Base-by-base conservation (phyloP, 23 tunicate genomes). In the Clavelina lepadiformis region DNA sequence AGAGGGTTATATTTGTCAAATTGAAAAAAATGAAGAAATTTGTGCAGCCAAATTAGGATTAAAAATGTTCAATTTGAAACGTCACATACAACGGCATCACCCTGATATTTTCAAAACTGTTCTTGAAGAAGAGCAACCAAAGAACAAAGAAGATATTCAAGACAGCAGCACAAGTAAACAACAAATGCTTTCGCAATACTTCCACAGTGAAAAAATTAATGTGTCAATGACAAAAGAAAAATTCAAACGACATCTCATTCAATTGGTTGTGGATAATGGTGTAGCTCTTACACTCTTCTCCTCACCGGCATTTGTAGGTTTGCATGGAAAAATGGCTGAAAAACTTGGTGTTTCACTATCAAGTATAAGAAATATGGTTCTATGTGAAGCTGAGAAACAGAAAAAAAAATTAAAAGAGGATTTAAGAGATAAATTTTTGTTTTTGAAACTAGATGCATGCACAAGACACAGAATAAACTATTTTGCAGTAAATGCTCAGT, bases 401-500 rank as follows among this genome's bases (percentile, higher is more conserved):
- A 64, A 64, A 27, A 64, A 64, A 23, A 28, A n/a, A n/a, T n/a
- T n/a, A n/a, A n/a, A n/a, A n/a, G n/a, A n/a, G n/a, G n/a, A n/a
- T n/a, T n/a, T n/a, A n/a, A n/a, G n/a, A n/a, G n/a, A n/a, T n/a
- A n/a, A n/a, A n/a, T n/a, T n/a, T n/a, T n/a, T n/a, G n/a, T n/a
- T n/a, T n/a, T n/a, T n/a, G n/a, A n/a, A n/a, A n/a, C n/a, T n/a
- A n/a, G n/a, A n/a, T n/a, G n/a, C 7, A 64, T 36, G 36, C 54
- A 36, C 25, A 37, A 64, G 70, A 56, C 70, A 37, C 70, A 64
- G 22, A 64, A 38, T 37, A 37, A 37, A 38, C 70, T 64, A 37
- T 38, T 64, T 64, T 37, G 54, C 52, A 38, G n/a, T n/a, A n/a
- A n/a, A n/a, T n/a, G n/a, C n/a, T n/a, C n/a, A n/a, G n/a, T n/a